Conservation (phyloP, 1,140 invertebrate genomes). For the Diorhabda elongata region DNA sequence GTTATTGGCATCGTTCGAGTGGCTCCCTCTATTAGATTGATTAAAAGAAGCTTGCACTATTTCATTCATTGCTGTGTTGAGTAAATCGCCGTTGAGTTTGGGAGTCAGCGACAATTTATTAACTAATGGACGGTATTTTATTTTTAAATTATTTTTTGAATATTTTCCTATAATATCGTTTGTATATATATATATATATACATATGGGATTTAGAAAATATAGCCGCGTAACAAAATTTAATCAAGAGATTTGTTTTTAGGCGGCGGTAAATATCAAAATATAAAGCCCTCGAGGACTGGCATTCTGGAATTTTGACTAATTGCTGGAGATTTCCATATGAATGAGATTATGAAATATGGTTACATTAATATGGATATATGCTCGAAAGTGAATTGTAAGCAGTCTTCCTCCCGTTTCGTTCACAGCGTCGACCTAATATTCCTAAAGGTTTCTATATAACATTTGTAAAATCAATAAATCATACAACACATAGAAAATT, state of each 20-base stretch:
- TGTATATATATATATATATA: too few species aligned
- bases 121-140: too few species aligned
- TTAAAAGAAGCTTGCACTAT: conserved; percentile 27
- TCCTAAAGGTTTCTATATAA: conserved; percentile 15
- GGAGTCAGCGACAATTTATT: too few species aligned
- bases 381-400: conserved; percentile 46
- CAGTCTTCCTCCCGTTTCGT: conserved; percentile 28
- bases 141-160: too few species aligned
- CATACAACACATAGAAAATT: too few species aligned
- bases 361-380: conserved; percentile 50
- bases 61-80: not conserved
- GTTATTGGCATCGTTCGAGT: conserved; percentile 32
- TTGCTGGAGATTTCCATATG: conserved; percentile 49
- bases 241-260: conserved; percentile 1
- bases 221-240: not conserved
- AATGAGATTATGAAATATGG: conserved; percentile 51
- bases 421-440: conserved; percentile 33
- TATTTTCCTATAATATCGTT: too few species aligned
- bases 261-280: not conserved
- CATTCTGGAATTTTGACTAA: conserved; percentile 47
- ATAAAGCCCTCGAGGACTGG: conserved; percentile 6
- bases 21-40: conserved; percentile 37
- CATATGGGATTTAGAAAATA: too few species aligned
- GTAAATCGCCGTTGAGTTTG: too few species aligned
- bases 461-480: too few species aligned